phyloP scores from a whole-genome alignment of 2,888 invertebrate genomes.

The Drosophila emarginata region DNA sequence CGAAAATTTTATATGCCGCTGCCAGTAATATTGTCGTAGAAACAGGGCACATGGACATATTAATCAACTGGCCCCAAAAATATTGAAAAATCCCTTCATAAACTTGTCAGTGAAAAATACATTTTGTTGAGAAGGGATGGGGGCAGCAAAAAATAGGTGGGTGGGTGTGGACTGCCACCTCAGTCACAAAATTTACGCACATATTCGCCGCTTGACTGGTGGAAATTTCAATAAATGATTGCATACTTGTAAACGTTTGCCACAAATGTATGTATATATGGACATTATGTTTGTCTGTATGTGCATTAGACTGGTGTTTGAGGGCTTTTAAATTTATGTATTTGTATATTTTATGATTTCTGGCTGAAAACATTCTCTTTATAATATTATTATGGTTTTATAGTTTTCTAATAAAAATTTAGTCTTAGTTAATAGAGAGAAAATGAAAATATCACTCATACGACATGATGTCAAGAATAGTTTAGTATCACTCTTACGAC shows the following conservation, averaged over 20 bases:
- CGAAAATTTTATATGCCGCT: conserved; percentile 50
- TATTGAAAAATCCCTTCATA: conserved; percentile 22
- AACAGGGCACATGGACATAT: conserved; percentile 37
- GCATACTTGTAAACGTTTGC: conserved; percentile 50
- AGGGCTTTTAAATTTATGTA: not conserved
- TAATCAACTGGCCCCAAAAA: conserved; percentile 55
- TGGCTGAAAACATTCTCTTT: too few species aligned
- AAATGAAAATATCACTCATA: not conserved
- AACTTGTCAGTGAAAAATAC: conserved; percentile 19
- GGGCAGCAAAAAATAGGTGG: not conserved
- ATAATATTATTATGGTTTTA: too few species aligned
- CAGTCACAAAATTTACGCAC: not conserved
- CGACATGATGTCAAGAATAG: not conserved
- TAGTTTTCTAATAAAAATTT: too few species aligned
- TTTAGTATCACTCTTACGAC: not conserved
- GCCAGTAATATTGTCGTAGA: conserved; percentile 54
- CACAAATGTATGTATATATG: conserved; percentile 29
- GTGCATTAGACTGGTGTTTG: not conserved
- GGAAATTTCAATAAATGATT: conserved; percentile 52
- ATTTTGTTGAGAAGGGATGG: not conserved
- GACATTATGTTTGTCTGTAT: not conserved
- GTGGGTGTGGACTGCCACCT: not conserved
- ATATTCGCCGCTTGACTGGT: conserved; percentile 24
- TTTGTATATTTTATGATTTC: not conserved
- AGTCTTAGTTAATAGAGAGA: too few species aligned